phyloP scores from a whole-genome alignment of 2,113 vertebrate species.

The Lynx canadensis region DNA sequence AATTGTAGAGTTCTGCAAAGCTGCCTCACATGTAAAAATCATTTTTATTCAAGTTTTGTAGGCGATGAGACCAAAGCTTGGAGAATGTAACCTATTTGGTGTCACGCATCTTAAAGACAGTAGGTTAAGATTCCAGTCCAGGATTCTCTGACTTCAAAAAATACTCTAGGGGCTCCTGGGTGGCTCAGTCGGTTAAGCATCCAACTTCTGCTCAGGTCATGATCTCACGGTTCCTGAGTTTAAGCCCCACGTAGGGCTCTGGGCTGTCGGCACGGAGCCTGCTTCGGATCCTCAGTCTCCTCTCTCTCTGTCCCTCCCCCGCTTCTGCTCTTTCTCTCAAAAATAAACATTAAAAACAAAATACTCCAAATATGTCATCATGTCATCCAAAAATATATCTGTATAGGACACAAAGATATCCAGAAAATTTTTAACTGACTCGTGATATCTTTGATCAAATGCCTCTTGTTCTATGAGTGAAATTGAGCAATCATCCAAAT shows the following conservation, averaged over 20 bases:
- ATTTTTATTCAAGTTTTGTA: constrained; percentile 5
- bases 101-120: not conserved
- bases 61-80: not conserved
- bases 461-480: not conserved
- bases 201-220: too few relatives aligned
- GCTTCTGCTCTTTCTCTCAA: too few relatives aligned
- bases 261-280: too few relatives aligned
- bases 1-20: not conserved
- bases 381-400: not conserved
- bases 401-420: not conserved
- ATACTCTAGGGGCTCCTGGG: not conserved
- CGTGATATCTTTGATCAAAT: not conserved
- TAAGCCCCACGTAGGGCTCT: too few relatives aligned
- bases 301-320: too few relatives aligned
- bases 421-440: constrained; percentile 18
- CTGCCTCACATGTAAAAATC: not conserved
- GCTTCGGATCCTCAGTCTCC: too few relatives aligned
- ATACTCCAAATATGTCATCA: not conserved
- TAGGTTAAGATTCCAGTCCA: not conserved
- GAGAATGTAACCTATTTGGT: not conserved
- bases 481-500: not conserved
- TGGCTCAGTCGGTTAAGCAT: too few relatives aligned
- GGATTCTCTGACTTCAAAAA: not conserved
- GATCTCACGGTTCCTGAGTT: too few relatives aligned
- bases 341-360: not conserved